Evolutionary conservation across 1,140 invertebrate genomes (phyloP).

Genomic region (Musca vetustissima): DNA sequence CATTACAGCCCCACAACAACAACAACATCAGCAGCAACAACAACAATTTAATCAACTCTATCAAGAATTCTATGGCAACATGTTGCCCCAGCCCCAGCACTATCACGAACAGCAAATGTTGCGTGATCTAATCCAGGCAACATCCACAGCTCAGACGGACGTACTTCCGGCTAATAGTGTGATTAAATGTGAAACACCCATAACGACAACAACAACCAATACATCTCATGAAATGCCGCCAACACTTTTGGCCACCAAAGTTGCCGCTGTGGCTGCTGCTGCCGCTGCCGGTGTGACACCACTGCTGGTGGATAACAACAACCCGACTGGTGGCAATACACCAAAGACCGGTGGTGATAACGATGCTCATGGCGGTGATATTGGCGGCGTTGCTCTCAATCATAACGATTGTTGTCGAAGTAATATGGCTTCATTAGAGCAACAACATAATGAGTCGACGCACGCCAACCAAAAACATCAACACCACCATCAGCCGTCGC

Average conservation of each 20-base stretch:
- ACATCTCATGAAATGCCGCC: neutral
- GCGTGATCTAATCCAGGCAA: neutral
- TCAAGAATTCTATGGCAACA: constrained; percentile 22
- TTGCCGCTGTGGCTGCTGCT: too few species aligned
- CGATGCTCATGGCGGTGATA: neutral
- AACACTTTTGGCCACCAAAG: neutral
- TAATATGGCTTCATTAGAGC: constrained; percentile 15
- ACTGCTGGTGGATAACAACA: too few species aligned
- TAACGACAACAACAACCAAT: constrained; percentile 28
- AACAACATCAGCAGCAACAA: too few species aligned
- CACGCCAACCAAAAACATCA: constrained; percentile 15
- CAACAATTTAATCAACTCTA: constrained; percentile 22
- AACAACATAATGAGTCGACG: constrained; percentile 19
- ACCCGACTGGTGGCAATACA: too few species aligned
- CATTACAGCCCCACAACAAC: neutral
- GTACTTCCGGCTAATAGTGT: neutral
- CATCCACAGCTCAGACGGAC: constrained; percentile 1
- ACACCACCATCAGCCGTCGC: neutral
- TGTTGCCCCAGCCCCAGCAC: constrained; percentile 12
- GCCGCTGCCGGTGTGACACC: too few species aligned
- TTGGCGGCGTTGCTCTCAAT: neutral
- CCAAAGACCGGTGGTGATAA: neutral
- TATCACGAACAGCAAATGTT: neutral
- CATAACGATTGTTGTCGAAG: constrained; percentile 2
- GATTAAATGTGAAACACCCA: too few species aligned